Evolutionary conservation across 2,888 invertebrate species (phyloP), one percentile per base, ranked within the genome.

Genomic region (Chloroclysta siterata): DNA sequence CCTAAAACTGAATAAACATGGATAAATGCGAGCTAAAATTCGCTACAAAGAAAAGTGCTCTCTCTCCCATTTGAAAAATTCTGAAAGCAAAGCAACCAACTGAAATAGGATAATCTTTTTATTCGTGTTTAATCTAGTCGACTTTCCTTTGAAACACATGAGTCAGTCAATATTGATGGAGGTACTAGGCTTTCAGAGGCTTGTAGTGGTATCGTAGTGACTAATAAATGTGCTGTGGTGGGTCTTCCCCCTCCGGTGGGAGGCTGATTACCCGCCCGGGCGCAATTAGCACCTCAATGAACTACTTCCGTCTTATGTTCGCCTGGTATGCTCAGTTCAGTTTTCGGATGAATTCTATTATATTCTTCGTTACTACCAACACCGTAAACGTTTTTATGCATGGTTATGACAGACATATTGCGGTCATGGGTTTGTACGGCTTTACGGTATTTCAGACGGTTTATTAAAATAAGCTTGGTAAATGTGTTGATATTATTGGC

Each of bases 281-380:
- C 72, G 82, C 87, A 89, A 90, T 90, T 90, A 90, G 88, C 89
- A 83, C 79, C 82, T 83, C 86, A 89, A 89, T 86, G 85, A 88
- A 87, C 86, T 87, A 84, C 87, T 88, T 78, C 82, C 75, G 73
- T 75, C 70, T 73, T 76, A 81, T 85, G 84, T 77, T 80, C 78
- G 77, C 84, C 82, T 82, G 80, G 83, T 84, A 80, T 17, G 10
- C 75, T 54, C 28, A 7, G 68, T 73, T 74, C 74, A 29, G 47
- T 41, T 46, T 46, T 46, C 10, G 4, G 17, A 10, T 39, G 1
- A 11, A 39, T 46, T 55, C 15, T 48, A 54, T 48, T 28, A 33
- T n/a, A 54, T 50, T 50, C 33, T 60, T 58, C 51, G 7, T 33
- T 36, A 36, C 36, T 39, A 33, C 33, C 33, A 22, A 22, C 22